Percentiles rank a stretch among this genome's conserved stretches.
These are phyloP conservation scores for Trichacis sp. DNA, from an alignment of 2,888 invertebrate species.

Conservation along the genomic window DNA sequence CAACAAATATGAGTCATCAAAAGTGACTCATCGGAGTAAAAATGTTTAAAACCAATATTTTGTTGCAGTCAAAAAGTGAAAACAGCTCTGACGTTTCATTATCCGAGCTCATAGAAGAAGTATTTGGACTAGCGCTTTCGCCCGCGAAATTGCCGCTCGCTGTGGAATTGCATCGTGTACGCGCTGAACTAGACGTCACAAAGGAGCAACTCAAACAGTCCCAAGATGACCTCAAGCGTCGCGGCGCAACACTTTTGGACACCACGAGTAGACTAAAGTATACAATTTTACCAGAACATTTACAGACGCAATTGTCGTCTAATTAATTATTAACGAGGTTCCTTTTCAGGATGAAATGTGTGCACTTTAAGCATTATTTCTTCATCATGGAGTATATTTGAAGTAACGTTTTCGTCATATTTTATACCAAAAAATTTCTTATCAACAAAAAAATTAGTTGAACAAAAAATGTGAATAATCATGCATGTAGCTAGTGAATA, in stretches of 20 bases:
- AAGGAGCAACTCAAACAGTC: constrained; percentile 81
- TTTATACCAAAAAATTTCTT: too few relatives aligned
- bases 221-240: constrained; percentile 84
- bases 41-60: not conserved
- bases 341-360: too few relatives aligned
- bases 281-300: too few relatives aligned
- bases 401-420: too few relatives aligned
- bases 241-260: constrained; percentile 83
- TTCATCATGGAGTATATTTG: too few relatives aligned
- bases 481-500: too few relatives aligned
- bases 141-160: constrained; percentile 73
- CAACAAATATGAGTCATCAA: constrained; percentile 2
- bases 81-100: constrained; percentile 70
- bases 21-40: constrained; percentile 16
- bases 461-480: too few relatives aligned
- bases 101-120: constrained; percentile 81
- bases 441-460: too few relatives aligned
- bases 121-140: constrained; percentile 73
- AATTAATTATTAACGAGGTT: too few relatives aligned
- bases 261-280: constrained; percentile 85
- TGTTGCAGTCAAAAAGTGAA: constrained; percentile 30
- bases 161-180: constrained; percentile 80
- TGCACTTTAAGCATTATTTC: too few relatives aligned
- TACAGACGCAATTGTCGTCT: too few relatives aligned
- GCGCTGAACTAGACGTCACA: constrained; percentile 83